These are phyloP conservation scores for Ochropleura leucogaster DNA, from an alignment of 2,888 invertebrate genomes.

Conservation along the genomic window DNA sequence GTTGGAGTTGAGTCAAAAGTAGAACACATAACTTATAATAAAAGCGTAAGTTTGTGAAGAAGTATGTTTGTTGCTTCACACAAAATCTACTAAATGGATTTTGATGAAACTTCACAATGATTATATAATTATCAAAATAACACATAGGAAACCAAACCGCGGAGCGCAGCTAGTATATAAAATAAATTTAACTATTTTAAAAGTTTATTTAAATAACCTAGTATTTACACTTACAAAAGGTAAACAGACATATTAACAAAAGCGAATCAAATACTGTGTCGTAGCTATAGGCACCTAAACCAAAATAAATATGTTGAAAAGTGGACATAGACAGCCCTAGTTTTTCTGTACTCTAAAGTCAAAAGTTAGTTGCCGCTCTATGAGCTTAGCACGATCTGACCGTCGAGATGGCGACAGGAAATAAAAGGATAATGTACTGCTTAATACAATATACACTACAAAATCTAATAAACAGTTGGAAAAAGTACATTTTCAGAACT, in stretches of 20 bases:
- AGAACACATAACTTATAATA: too few species aligned
- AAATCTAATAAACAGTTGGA: slow-evolving; percentile 51
- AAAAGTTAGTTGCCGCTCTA: slow-evolving; percentile 74
- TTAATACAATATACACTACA: slow-evolving; percentile 57
- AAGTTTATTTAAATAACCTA: not conserved
- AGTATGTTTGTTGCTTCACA: too few species aligned
- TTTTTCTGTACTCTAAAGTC: slow-evolving; percentile 74
- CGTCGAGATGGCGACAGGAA: slow-evolving; percentile 68
- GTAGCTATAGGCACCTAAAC: not conserved
- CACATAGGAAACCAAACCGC: too few species aligned
- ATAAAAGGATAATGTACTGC: slow-evolving; percentile 69
- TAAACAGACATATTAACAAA: not conserved
- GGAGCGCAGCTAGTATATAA: too few species aligned
- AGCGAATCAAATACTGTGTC: not conserved
- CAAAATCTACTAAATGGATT: too few species aligned
- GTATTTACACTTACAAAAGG: not conserved
- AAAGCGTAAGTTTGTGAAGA: too few species aligned
- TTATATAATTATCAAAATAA: too few species aligned
- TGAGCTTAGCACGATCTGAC: slow-evolving; percentile 74
- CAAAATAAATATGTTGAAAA: not conserved
- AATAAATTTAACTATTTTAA: not conserved
- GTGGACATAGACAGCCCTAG: slow-evolving; percentile 72
- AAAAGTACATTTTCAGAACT: slow-evolving; percentile 47
- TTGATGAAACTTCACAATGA: too few species aligned
- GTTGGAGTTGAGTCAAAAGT: too few species aligned